Conservation (phyloP, 2,113 vertebrate species). For the Nycticorax nycticorax region DNA sequence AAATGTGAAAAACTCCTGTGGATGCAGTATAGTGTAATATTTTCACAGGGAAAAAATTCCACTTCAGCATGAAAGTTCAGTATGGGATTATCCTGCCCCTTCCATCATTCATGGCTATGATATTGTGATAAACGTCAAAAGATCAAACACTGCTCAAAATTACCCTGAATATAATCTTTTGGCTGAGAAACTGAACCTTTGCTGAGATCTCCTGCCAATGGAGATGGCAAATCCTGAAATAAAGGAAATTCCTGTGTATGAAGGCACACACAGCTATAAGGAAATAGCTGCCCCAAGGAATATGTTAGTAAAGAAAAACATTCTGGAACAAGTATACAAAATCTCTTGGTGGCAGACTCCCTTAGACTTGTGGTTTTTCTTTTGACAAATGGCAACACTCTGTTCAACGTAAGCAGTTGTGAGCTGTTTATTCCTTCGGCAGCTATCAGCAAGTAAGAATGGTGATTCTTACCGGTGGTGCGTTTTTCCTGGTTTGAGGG, state of each 20-base stretch:
- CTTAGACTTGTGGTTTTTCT: background rate
- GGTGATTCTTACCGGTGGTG: background rate
- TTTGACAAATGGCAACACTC: background rate
- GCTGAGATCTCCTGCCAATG: background rate
- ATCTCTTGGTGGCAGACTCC: background rate
- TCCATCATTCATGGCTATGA: background rate
- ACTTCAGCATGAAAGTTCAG: background rate
- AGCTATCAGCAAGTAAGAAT: background rate
- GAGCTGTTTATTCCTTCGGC: conserved; percentile 30
- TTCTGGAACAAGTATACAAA: background rate
- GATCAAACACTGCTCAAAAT: background rate
- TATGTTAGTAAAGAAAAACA: background rate
- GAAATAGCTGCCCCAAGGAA: background rate
- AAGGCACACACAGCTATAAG: background rate
- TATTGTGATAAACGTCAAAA: background rate
- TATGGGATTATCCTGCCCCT: background rate
- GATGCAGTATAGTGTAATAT: background rate
- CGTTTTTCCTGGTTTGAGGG: background rate
- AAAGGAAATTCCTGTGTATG: background rate
- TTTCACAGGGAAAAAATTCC: background rate
- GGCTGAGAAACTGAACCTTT: background rate
- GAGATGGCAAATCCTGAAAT: background rate
- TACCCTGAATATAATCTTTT: background rate
- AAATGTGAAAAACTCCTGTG: background rate
- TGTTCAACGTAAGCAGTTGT: background rate